Evolutionary conservation across 2,113 vertebrate species (phyloP), one percentile per base, ranked within the genome.

Genomic region (Macrotus californicus): DNA sequence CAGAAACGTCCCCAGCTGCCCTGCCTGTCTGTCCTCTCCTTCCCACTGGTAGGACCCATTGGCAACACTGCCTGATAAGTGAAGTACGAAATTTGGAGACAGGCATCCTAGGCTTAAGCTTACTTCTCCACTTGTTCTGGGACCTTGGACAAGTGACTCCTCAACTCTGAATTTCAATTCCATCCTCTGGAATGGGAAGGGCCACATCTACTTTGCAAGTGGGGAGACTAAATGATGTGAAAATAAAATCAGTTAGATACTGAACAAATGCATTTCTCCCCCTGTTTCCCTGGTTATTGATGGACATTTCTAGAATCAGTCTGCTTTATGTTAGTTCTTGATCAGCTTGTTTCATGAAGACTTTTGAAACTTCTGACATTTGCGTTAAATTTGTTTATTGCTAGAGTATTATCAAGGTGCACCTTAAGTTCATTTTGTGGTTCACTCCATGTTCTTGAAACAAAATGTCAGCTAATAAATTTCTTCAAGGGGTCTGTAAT

Each of bases 391-490:
- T 41, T 91, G 59, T 81, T 46, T 89, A 24, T 13, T 31, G 43
- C 22, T 67, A 7, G 21, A 80, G 34, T 66, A 54, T 89, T 41
- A 94, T 82, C 87, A 80, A 93, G 59, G 61, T 69, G 15, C 34
- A 70, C 39, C 81, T 92, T 36, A 87, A 76, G 34, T 93, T 95
- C 72, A 86, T 89, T 94, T 77, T 84, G 39, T 12, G 50, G 61
- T 80, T 94, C 59, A 94, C 21, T 46, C 64, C 15, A 72, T 6
- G 31, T 81, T 87, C 50, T 84, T 96, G 75, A 96, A 97, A 96
- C 50, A 86, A 93, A 96, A 89, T 61, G 39, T 82, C 87, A 93
- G 26, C n/a, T 59, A 90, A n/a, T 39, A 48, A 11, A 76, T 84
- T 93, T 96, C 61, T 76, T n/a, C 67, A 73, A 87, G 39, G 56